Conservation (phyloP, 2,888 invertebrate genomes). For the Metacarcinus magister region DNA sequence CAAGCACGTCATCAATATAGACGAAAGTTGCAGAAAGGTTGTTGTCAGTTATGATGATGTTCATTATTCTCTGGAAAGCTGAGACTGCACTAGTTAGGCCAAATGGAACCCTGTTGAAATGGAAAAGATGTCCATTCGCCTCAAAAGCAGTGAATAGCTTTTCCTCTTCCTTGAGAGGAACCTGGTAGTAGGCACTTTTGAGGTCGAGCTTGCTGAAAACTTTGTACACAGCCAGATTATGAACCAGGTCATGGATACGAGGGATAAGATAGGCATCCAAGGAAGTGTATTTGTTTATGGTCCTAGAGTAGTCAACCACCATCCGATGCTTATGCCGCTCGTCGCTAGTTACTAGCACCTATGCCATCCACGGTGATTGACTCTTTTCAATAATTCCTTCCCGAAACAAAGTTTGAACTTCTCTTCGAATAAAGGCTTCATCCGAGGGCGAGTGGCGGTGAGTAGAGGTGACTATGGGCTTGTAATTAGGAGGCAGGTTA, state of each 20-base stretch:
- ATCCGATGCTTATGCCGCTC: slow-evolving; percentile 76
- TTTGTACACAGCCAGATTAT: slow-evolving; percentile 63
- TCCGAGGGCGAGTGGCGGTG: background rate
- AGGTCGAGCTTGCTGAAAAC: slow-evolving; percentile 78
- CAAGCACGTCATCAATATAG: background rate
- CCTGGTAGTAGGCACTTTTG: slow-evolving; percentile 75
- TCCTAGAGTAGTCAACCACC: slow-evolving; percentile 82
- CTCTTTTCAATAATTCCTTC: slow-evolving; percentile 78
- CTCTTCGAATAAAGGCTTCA: background rate
- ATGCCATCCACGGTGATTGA: slow-evolving; percentile 81
- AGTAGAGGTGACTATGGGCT: background rate
- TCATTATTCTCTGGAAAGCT: slow-evolving; percentile 74
- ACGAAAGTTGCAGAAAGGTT: background rate
- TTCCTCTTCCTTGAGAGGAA: slow-evolving; percentile 63
- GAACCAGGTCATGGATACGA: slow-evolving; percentile 61
- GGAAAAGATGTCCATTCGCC: slow-evolving; percentile 71
- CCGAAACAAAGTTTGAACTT: background rate
- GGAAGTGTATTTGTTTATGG: slow-evolving; percentile 82
- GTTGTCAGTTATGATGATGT: slow-evolving; percentile 61
- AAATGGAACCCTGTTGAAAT: slow-evolving; percentile 77
- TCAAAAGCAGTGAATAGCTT: slow-evolving; percentile 78
- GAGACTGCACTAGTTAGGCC: slow-evolving; percentile 79
- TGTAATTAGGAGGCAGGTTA: background rate
- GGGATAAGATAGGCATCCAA: slow-evolving; percentile 82
- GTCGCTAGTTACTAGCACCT: slow-evolving; percentile 76